These are phyloP conservation scores for Xanthia icteritia DNA, from an alignment of 2,888 invertebrate species.

Conservation along the genomic window DNA sequence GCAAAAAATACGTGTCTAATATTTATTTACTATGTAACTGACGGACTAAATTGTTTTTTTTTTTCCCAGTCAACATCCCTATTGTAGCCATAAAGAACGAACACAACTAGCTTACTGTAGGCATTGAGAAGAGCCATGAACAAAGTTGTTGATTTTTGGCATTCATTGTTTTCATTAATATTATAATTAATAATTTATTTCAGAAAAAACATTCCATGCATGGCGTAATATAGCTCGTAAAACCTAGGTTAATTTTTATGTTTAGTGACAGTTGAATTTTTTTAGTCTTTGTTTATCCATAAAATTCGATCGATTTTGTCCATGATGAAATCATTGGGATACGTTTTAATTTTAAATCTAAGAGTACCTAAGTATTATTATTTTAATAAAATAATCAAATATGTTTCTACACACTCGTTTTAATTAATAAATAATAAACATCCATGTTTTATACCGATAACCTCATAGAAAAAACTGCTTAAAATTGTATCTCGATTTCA, in stretches of 20 bases:
- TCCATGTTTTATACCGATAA: background rate
- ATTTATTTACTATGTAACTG: too few species aligned
- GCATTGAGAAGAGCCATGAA: background rate
- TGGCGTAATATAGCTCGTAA: background rate
- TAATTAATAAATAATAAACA: too few species aligned
- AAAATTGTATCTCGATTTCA: background rate
- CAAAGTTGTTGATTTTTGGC: background rate
- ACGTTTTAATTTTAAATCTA: background rate
- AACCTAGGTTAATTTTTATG: background rate
- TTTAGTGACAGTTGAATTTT: background rate
- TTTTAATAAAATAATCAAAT: slow-evolving; percentile 10
- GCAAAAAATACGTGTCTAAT: too few species aligned
- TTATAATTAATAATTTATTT: too few species aligned
- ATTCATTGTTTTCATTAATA: background rate
- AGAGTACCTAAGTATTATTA: background rate
- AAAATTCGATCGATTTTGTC: background rate
- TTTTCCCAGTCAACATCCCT: too few species aligned
- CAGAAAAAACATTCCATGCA: too few species aligned
- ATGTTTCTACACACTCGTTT: background rate
- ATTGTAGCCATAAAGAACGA: background rate
- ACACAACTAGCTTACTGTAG: background rate
- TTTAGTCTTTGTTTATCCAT: background rate
- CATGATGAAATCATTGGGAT: background rate
- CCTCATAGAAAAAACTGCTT: background rate
- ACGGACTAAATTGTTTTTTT: too few species aligned